phyloP scores from a whole-genome alignment of 2,113 vertebrate genomes.

The Aphyosemion australe region DNA sequence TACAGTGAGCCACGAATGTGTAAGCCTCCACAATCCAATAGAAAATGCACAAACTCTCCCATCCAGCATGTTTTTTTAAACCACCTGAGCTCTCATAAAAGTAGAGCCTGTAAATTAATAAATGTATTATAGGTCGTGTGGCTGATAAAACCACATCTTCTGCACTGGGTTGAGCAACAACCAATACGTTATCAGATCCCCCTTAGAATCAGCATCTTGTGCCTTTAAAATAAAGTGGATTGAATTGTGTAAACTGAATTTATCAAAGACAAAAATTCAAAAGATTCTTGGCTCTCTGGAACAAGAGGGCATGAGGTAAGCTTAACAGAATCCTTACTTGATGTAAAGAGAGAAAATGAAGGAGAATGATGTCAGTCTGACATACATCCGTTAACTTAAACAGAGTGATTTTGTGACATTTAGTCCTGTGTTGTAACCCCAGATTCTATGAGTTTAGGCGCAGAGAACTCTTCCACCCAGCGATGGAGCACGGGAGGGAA shows the following conservation, averaged over 20 bases:
- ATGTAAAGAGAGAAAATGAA: neutral
- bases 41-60: neutral
- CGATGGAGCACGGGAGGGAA: no score
- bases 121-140: slow-evolving; percentile 5
- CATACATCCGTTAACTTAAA: no score
- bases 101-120: neutral
- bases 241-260: slow-evolving; percentile 57
- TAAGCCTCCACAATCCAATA: slow-evolving; percentile 1
- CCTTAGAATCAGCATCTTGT: slow-evolving; percentile 25
- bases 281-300: slow-evolving; percentile 40
- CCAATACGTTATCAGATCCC: slow-evolving; percentile 51
- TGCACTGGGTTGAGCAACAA: slow-evolving; percentile 38
- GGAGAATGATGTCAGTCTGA: no score
- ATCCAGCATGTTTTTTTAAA: neutral
- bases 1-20: neutral
- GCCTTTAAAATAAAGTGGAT: slow-evolving; percentile 44
- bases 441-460: no score
- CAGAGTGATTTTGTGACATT: no score
- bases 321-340: slow-evolving; percentile 32
- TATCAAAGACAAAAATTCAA: slow-evolving; percentile 50
- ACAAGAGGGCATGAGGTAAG: slow-evolving; percentile 29
- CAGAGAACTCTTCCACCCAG: no score
- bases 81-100: neutral
- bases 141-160: slow-evolving; percentile 56
- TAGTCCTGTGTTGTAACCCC: no score